Evolutionary conservation across 2,888 invertebrate species (phyloP), one percentile per base, ranked within the genome.

Genomic region (Aradus depressus): DNA sequence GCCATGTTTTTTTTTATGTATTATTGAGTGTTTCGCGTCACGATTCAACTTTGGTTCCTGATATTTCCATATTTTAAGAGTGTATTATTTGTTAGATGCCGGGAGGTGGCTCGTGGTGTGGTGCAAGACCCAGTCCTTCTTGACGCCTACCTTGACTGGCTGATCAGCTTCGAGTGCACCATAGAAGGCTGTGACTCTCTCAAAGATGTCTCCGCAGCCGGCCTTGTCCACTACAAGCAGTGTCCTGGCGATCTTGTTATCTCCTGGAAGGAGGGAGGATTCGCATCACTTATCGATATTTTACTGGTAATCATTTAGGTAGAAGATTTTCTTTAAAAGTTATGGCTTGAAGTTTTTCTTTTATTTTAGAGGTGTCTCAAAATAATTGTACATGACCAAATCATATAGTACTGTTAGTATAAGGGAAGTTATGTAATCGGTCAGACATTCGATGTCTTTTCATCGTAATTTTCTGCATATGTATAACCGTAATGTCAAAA

Each of bases 241-340:
- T 84, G 84, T 63, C 77, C 80, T 6, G 89, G 89, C 0, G 78
- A 85, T 62, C 68, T 70, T 14, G 65, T 80, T 60, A 68, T 83
- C 3, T 77, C 81, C 62, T 90, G 86, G 88, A 83, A 80, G 59
- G 74, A 77, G 47, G 75, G 72, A 54, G 86, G 86, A 2, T 88
- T 76, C 63, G 72, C 70, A 55, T 79, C 72, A 2, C 68, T 88
- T 52, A 67, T 89, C 42, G 75, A 81, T 60, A 62, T 86, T 39
- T 68, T 89, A 55, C 72, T 78, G 76, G 84, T 83, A 68, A 63
- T 39, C 38, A 34, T 44, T 10, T 31, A 28, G 22, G 18, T 43
- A 22, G 28, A 14, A 16, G 2, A 16, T 25, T 39, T n/a, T n/a
- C n/a, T n/a, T n/a, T n/a, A n/a, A n/a, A n/a, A n/a, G n/a, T n/a